Base-by-base conservation (phyloP, 2,888 invertebrate genomes). In the Ophioninae sp. region DNA sequence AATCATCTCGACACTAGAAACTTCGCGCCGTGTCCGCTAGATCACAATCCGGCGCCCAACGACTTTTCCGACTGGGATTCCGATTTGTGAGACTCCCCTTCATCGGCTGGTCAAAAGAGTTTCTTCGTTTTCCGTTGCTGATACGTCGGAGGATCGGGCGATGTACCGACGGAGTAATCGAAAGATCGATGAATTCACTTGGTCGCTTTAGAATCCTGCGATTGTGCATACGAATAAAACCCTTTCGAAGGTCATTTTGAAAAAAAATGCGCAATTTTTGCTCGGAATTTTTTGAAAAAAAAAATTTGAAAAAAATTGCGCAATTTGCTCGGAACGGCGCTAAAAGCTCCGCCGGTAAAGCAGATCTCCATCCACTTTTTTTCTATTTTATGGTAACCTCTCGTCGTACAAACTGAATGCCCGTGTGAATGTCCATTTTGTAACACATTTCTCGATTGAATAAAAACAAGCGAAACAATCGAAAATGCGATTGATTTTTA, bases 61-160 rank as follows among this genome's bases (percentile, higher is more conserved):
- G 98, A 98, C 91, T 94, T 94, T 23, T 96, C 97, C 8, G 97
- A 97, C 56, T 98, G 98, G 98, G 98, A 98, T 92, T 93, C 94
- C 76, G 96, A 97, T 89, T 98, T 98, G 93, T 98, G 93, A 94
- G 17, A 69, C 22, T 51, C 10, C 23, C 3, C 9, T 9, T 13
- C 2, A n/a, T 44, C 68, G 10, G 20, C 20, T 13, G 22, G 20
- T 37, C 39, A 30, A 13, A 23, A 9, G 63, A 63, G 10, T 41
- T 17, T 51, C 30, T 30, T 30, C 51, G 17, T 13, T 13, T 6
- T 20, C 67, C 23, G 13, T 44, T 1, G 17, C 17, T 23, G 23
- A 17, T 59, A 59, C 59, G 8, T 59, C 22, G 59, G 20, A 59
- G 20, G 20, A 20, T 5, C 51, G 30, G 30, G 10, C 6, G 63